Conservation (phyloP, 1,140 invertebrate species). For the Sesamia nonagrioides region DNA sequence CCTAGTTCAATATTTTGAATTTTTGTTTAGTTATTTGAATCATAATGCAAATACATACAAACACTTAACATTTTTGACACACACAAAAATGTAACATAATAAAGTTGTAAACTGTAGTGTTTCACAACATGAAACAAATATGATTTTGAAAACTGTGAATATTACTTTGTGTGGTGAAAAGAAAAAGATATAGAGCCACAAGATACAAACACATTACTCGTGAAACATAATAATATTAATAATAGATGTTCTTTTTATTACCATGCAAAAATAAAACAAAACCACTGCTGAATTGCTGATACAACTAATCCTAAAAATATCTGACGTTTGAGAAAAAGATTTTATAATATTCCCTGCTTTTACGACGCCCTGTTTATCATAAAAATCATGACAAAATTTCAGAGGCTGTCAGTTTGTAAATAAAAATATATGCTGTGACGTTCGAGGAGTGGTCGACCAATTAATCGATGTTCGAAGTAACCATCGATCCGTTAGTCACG, state of each 20-base stretch:
- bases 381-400: conserved; percentile 57
- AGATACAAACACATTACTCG: conserved; percentile 13
- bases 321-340: background rate
- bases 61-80: background rate
- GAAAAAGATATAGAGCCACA: conserved; percentile 34
- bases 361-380: background rate
- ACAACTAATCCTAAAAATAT: background rate
- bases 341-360: background rate
- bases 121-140: conserved; percentile 2
- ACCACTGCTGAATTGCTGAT: background rate
- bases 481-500: conserved; percentile 66
- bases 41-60: background rate
- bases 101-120: background rate
- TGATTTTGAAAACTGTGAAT: background rate
- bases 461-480: conserved; percentile 68
- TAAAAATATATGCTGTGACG: conserved; percentile 73
- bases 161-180: conserved; percentile 4
- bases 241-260: conserved; percentile 1
- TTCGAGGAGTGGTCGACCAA: conserved; percentile 76
- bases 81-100: conserved; percentile 1
- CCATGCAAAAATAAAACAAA: conserved; percentile 33
- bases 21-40: background rate
- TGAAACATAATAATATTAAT: conserved; percentile 6
- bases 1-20: background rate
- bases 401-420: conserved; percentile 48